A percentile compares a stretch with the other conserved stretches of the same genome.
phyloP scores from a whole-genome alignment of 2,797 vertebrate species.

The Linurgus olivaceus region DNA sequence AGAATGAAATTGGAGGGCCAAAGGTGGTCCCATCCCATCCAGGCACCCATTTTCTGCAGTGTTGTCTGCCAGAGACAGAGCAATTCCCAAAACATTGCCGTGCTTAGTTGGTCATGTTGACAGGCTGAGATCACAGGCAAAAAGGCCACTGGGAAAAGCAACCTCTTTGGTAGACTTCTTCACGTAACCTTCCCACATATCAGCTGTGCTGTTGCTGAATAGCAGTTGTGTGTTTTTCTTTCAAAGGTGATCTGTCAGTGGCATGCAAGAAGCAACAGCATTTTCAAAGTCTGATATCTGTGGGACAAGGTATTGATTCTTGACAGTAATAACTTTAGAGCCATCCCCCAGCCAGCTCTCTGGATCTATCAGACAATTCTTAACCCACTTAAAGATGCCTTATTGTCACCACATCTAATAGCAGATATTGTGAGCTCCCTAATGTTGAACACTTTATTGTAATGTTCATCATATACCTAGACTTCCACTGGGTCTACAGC shows the following conservation, averaged over 20 bases:
- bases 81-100: not conserved
- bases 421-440: not conserved
- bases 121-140: not conserved
- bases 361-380: not conserved
- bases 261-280: not conserved
- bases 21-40: not conserved
- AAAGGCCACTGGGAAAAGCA: not conserved
- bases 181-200: not conserved
- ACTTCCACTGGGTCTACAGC: not conserved
- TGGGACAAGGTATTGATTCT: not conserved
- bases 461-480: not conserved
- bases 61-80: not conserved
- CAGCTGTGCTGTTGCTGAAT: not conserved
- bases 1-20: not conserved
- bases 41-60: not conserved
- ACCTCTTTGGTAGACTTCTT: not conserved
- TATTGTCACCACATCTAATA: not conserved
- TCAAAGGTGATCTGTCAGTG: not conserved
- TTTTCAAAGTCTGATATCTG: not conserved
- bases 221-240: not conserved
- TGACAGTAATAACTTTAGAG: not conserved
- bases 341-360: not conserved
- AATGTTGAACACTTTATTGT: not conserved
- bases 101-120: not conserved
- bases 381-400: not conserved